phyloP scores from a whole-genome alignment of 1,140 invertebrate species.

The Forficula auricularia region DNA sequence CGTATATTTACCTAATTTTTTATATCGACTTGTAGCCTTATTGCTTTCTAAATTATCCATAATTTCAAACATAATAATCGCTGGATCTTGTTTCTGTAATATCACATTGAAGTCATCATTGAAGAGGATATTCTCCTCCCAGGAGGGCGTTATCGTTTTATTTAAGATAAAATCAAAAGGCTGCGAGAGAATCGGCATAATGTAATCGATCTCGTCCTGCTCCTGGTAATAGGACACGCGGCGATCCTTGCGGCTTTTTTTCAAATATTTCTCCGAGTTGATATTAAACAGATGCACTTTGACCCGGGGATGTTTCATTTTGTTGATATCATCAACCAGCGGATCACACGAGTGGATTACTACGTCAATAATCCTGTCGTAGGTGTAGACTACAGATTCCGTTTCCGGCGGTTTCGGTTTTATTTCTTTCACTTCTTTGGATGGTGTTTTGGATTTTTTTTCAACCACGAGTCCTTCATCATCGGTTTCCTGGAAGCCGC shows the following conservation, averaged over 20 bases:
- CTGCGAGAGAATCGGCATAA: conserved; percentile 14
- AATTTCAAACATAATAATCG: conserved; percentile 42
- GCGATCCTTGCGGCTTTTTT: conserved; percentile 9
- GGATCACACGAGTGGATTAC: conserved; percentile 10
- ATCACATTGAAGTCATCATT: conserved; percentile 37
- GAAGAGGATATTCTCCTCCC: conserved; percentile 46
- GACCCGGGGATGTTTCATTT: conserved; percentile 26
- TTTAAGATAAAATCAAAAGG: conserved; percentile 14
- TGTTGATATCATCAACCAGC: conserved; percentile 22
- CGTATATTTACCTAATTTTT: conserved; percentile 27
- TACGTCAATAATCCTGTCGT: conserved; percentile 8
- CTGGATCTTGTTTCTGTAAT: conserved; percentile 26
- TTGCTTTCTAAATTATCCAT: conserved; percentile 28
- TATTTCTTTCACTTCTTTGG: no score
- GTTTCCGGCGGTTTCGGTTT: no score
- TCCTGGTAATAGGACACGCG: conserved; percentile 13
- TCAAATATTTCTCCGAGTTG: conserved; percentile 22
- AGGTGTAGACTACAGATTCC: background rate
- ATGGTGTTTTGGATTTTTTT: no score
- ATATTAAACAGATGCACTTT: conserved; percentile 25
- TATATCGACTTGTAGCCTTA: conserved; percentile 23
- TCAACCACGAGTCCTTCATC: no score
- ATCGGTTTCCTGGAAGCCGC: no score
- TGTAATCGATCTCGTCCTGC: conserved; percentile 9
- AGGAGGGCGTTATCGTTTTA: conserved; percentile 31